These are phyloP conservation scores for Heliconius hermathena DNA, from an alignment of 1,140 invertebrate species.

Conservation along the genomic window DNA sequence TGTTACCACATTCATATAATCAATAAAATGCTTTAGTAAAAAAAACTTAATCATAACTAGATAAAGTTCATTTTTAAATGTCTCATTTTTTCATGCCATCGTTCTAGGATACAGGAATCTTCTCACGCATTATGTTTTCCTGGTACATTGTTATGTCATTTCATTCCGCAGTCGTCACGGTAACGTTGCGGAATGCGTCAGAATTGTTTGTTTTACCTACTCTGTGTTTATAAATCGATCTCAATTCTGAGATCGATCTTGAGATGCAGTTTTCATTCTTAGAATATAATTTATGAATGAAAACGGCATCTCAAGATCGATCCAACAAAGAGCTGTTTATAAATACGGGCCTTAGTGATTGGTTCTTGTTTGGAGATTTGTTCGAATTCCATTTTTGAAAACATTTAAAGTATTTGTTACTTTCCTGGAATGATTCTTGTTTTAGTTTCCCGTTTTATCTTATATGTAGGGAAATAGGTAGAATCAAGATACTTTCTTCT, in stretches of 20 bases:
- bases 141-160: constrained; percentile 38
- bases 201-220: background rate
- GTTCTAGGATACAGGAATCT: constrained; percentile 23
- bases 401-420: background rate
- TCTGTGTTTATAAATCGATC: too few species aligned
- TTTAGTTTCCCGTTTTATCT: too few species aligned
- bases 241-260: too few species aligned
- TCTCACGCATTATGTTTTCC: constrained; percentile 17
- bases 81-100: background rate
- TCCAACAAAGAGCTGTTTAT: too few species aligned
- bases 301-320: too few species aligned
- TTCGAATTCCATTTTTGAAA: background rate
- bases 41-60: background rate
- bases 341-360: background rate
- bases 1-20: background rate
- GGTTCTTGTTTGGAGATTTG: background rate
- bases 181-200: constrained; percentile 15
- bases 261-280: too few species aligned
- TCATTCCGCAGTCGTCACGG: constrained; percentile 34
- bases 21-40: background rate
- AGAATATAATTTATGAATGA: too few species aligned
- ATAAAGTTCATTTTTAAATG: constrained; percentile 18
- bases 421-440: too few species aligned
- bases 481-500: too few species aligned
- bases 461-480: too few species aligned